Evolutionary conservation across 1,140 invertebrate genomes (phyloP).

Genomic region (Archegozetes longisetosus): DNA sequence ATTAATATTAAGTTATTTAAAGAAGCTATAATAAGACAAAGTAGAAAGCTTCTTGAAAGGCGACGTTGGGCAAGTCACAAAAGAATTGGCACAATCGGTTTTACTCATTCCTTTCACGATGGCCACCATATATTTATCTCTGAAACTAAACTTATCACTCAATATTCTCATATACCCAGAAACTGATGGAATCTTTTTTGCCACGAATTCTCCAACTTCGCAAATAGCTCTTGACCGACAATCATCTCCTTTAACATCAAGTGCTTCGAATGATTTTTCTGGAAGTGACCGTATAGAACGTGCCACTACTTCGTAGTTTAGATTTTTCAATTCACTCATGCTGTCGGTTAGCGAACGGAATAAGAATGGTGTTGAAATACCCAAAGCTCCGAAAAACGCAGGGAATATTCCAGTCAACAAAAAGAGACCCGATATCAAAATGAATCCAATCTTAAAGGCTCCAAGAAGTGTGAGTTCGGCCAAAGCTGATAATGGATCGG

Average conservation of each 20-base stretch:
- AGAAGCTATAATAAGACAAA: not conserved
- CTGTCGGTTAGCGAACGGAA: not conserved
- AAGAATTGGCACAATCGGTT: not conserved
- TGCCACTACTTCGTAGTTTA: constrained; percentile 1
- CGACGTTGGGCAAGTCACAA: not conserved
- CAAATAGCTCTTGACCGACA: constrained; percentile 8
- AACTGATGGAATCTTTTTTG: not conserved
- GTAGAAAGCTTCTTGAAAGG: constrained; percentile 5
- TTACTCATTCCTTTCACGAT: constrained; percentile 1
- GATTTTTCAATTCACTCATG: not conserved
- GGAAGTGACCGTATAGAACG: constrained; percentile 3
- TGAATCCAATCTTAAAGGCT: not conserved
- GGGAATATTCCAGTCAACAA: not conserved
- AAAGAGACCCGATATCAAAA: not conserved
- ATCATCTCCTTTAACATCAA: constrained; percentile 1
- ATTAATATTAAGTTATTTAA: not conserved
- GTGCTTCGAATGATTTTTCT: not conserved
- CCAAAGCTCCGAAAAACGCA: not conserved
- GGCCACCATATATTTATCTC: not conserved
- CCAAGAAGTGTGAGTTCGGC: not conserved
- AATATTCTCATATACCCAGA: not conserved
- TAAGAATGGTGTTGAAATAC: not conserved
- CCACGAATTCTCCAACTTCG: constrained; percentile 1
- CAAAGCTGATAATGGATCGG: not conserved
- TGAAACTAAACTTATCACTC: not conserved